A percentile compares a stretch with the other conserved stretches of the same genome.
These are phyloP conservation scores for Heteromormyrus szaboi DNA, from an alignment of 2,797 vertebrate genomes.

Conservation along the genomic window DNA sequence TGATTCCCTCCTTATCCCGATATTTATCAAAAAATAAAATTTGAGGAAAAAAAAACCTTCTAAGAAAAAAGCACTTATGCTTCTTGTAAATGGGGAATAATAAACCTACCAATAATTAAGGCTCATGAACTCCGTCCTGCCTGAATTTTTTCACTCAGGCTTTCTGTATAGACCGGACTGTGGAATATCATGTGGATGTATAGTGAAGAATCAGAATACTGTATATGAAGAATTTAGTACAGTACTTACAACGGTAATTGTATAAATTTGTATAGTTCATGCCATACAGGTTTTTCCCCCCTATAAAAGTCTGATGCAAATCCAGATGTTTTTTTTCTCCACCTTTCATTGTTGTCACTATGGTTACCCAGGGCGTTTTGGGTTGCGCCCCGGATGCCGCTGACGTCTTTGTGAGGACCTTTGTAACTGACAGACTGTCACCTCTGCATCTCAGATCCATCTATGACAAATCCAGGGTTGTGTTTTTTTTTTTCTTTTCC, in stretches of 20 bases:
- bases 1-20: not conserved
- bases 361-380: not conserved
- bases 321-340: not conserved
- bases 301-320: slow-evolving; percentile 2
- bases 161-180: slow-evolving; percentile 38
- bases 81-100: slow-evolving; percentile 23
- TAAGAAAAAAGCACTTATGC: slow-evolving; percentile 39
- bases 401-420: not conserved
- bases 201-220: slow-evolving; percentile 25
- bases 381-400: not conserved
- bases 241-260: slow-evolving; percentile 5
- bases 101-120: slow-evolving; percentile 57
- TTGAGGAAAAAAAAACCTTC: not conserved
- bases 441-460: not conserved
- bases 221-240: slow-evolving; percentile 28
- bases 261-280: slow-evolving; percentile 13
- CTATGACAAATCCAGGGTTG: not conserved
- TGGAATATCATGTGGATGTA: slow-evolving; percentile 40
- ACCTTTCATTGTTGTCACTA: not conserved
- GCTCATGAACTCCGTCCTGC: slow-evolving; percentile 39
- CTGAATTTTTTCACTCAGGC: slow-evolving; percentile 30
- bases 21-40: slow-evolving; percentile 33
- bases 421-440: not conserved
- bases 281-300: not conserved
- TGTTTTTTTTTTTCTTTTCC: not conserved